Base-by-base conservation (phyloP, 2,113 vertebrate species). In the Eclectus roratus region DNA sequence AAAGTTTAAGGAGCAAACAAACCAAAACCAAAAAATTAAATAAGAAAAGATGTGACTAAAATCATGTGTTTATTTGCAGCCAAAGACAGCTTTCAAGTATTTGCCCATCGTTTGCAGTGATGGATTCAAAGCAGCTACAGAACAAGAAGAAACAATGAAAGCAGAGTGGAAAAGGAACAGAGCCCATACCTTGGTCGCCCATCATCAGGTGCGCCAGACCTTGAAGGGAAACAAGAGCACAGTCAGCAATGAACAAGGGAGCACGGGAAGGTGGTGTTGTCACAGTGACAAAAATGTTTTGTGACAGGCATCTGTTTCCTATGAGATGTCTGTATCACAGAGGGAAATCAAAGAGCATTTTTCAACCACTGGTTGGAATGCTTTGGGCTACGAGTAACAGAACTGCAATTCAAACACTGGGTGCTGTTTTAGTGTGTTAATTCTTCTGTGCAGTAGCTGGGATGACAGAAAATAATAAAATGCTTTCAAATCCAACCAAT, bases 191-290 rank as follows among this genome's bases (percentile, higher is more conserved):
- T 99, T 99, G 99, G 98, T 99, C 99, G 98, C 99, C 99, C 99
- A 99, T 99, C 99, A 99, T 99, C 99, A 99, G 98, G 99, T 99
- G 99, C 98, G 99, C 99, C 98, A 99, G 99, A 99, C 99, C 99
- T 99, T 99, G 98, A 99, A 99, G 99, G 99, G 98, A 99, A 99
- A 99, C 98, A 99, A 99, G 98, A 99, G 99, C 98, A 99, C 97
- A 99, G 98, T 99, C 99, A 99, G 99, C 98, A 99, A 98, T 99
- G 98, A 99, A 98, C 98, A 99, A 98, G 98, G 99, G 98, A 99
- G 98, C 97, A 98, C 91, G 97, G 98, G 98, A 98, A 99, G 98
- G 98, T 98, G 98, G 98, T 98, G 97, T 98, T 97, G 98, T 98
- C 98, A 98, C 97, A 98, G 96, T 96, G 98, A 98, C 98, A 98